Base-by-base conservation (phyloP, 2,113 vertebrate species). In the Petaurus breviceps region DNA sequence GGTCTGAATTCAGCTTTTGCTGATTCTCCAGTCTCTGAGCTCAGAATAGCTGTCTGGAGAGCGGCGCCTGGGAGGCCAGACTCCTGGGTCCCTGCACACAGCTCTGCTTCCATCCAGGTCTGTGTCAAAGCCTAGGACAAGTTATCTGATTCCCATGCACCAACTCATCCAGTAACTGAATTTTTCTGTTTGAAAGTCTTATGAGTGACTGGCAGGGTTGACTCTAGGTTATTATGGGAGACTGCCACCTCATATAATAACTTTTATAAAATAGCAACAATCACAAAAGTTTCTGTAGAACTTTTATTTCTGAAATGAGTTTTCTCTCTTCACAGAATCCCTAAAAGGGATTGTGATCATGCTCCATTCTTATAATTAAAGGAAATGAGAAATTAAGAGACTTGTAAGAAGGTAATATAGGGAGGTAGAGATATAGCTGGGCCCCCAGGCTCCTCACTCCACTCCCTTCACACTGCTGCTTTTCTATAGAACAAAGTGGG, bases 21-120 rank as follows among this genome's bases (percentile, higher is more conserved):
- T 96, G 95, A 97, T 9, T 53, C 68, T 31, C 50, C 47, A 24
- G 47, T 92, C 49, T 93, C 95, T 7, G 0, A 26, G 46, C 92
- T 50, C 95, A 84, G 54, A 92, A 51, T 14, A 2, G 25, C 28
- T 94, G 0, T 97, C 97, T 93, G 50, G 25, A 9, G 28, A 50
- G 43, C 55, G 96, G 96, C 49, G 28, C 93, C 95, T 1, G 0
- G 0, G 2, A 26, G 51, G 25, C 95, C 91, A 46, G 95, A 91
- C 93, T 90, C 89, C 92, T 24, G 25, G 52, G 49, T n/a, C 46
- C 68, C 68, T 51, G 25, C 0, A 3, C 28, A 84, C 1, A 0
- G 2, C 68, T 43, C 11, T 26, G 25, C 90, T 28, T 90, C 31
- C 14, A 8, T 16, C 2, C 7, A 43, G 43, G 89, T 94, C 68